These are phyloP conservation scores for Lates calcarifer DNA, from an alignment of 2,113 vertebrate species.

Conservation along the genomic window DNA sequence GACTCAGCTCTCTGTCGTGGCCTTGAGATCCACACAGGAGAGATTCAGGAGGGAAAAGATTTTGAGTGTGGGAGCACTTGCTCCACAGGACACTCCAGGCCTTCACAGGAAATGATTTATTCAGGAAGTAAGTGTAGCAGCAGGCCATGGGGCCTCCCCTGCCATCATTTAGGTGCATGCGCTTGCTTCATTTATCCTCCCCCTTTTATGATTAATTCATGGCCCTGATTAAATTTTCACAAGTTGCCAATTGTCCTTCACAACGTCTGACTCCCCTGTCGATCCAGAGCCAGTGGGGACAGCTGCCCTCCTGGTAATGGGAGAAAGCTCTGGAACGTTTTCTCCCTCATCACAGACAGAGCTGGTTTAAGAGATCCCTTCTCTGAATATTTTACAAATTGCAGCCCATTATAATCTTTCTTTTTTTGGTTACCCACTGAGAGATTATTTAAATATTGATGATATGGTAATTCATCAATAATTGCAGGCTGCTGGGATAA, in stretches of 20 bases:
- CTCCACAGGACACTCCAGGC: constrained; percentile 62
- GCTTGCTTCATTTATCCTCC: constrained; percentile 73
- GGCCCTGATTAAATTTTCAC: constrained; percentile 82
- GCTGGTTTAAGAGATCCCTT: constrained; percentile 34
- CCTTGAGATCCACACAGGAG: constrained; percentile 51
- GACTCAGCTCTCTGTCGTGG: constrained; percentile 54
- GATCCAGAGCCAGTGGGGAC: constrained; percentile 71
- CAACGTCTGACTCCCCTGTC: constrained; percentile 72
- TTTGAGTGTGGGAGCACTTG: constrained; percentile 43
- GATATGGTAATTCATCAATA: constrained; percentile 77
- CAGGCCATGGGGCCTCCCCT: constrained; percentile 65
- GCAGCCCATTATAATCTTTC: constrained; percentile 58
- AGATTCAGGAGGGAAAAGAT: constrained; percentile 38
- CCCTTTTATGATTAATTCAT: constrained; percentile 84
- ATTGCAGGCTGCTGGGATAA: constrained; percentile 64
- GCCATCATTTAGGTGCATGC: constrained; percentile 71
- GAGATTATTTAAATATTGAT: constrained; percentile 75
- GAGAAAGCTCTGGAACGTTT: constrained; percentile 50
- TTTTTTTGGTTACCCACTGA: constrained; percentile 51
- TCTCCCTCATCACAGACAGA: constrained; percentile 46
- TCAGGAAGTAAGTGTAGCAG: constrained; percentile 72
- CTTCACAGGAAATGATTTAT: constrained; percentile 83
- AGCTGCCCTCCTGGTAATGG: constrained; percentile 65
- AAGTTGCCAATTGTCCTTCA: constrained; percentile 81
- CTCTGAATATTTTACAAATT: constrained; percentile 72